Evolutionary conservation across 2,888 invertebrate genomes (phyloP).

Genomic region (Thecophora atra): DNA sequence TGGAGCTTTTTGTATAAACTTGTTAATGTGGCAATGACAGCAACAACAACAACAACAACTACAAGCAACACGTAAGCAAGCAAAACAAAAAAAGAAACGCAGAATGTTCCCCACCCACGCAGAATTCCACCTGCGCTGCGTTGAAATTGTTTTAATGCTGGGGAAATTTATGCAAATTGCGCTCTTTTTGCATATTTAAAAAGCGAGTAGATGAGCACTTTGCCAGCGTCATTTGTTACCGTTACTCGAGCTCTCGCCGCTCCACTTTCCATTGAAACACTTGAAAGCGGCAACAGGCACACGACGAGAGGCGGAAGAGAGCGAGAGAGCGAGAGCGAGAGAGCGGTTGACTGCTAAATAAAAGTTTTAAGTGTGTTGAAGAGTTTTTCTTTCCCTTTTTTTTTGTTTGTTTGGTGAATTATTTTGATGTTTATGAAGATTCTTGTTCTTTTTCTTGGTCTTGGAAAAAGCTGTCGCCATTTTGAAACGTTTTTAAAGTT

Average conservation of each 20-base stretch:
- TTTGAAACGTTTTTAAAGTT: conserved; percentile 57
- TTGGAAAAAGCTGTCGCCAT: conserved; percentile 58
- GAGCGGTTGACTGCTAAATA: conserved; percentile 47
- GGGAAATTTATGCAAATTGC: conserved; percentile 66
- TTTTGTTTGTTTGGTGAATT: background rate
- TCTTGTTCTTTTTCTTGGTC: background rate
- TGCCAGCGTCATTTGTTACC: conserved; percentile 62
- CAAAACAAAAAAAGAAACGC: no score
- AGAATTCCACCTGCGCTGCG: conserved; percentile 52
- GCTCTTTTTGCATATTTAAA: conserved; percentile 67
- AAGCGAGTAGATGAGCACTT: conserved; percentile 65
- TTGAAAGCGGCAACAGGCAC: background rate
- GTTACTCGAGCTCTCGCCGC: background rate
- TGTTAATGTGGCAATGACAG: conserved; percentile 7
- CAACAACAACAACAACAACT: conserved; percentile 3
- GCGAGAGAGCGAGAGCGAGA: background rate
- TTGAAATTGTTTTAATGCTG: conserved; percentile 65
- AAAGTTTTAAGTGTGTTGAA: conserved; percentile 24
- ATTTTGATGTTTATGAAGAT: background rate
- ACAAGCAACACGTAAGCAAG: background rate
- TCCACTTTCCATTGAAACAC: background rate
- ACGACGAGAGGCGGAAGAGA: no score
- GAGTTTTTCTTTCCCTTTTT: background rate
- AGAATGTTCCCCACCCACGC: no score
- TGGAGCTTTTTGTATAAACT: conserved; percentile 6